phyloP scores from a whole-genome alignment of 2,113 vertebrate genomes.

The Cyprinodon variegatus region DNA sequence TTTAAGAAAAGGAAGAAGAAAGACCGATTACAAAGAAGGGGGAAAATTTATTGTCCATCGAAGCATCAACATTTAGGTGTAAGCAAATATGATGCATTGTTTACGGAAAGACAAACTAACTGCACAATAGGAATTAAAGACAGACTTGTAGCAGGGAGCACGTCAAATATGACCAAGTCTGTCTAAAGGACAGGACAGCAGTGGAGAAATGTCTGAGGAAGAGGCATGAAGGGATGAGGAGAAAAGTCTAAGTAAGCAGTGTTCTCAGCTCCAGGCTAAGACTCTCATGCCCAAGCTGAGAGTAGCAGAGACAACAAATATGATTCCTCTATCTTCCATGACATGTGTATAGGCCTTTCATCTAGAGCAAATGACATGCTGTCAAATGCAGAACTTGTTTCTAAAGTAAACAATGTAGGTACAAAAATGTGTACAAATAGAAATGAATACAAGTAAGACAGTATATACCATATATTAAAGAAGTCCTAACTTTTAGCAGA shows the following conservation, averaged over 20 bases:
- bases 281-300: conserved; percentile 21
- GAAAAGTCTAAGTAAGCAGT: conserved; percentile 24
- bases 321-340: conserved; percentile 10
- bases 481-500: not conserved
- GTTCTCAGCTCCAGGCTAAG: conserved; percentile 23
- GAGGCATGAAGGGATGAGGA: conserved; percentile 19
- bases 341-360: conserved; percentile 11
- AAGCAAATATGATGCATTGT: conserved; percentile 17
- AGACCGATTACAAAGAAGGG: conserved; percentile 19
- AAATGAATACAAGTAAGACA: not conserved
- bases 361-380: conserved; percentile 8
- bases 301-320: conserved; percentile 29
- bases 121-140: conserved; percentile 16
- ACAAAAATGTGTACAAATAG: not conserved
- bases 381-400: conserved; percentile 1
- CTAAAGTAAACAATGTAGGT: not conserved
- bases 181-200: conserved; percentile 27
- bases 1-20: conserved; percentile 4
- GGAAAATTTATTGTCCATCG: conserved; percentile 5
- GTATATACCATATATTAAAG: not conserved
- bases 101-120: conserved; percentile 18
- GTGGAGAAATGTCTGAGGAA: conserved; percentile 18
- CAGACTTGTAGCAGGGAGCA: conserved; percentile 22
- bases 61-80: conserved; percentile 20
- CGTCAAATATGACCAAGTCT: conserved; percentile 44